phyloP scores from a whole-genome alignment of 2,113 vertebrate genomes.

The Macaca fascicularis region T2T-MFA8v1.1 NC_088386.1:33973501-33974000 shows the following conservation, averaged over 20 bases:
- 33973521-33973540: constrained; percentile 87
- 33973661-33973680: constrained; percentile 87
- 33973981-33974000: constrained; percentile 82
- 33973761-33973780: constrained; percentile 79
- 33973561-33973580: constrained; percentile 86
- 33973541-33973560: constrained; percentile 87
- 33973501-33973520: constrained; percentile 73
- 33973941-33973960: not conserved
- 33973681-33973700: constrained; percentile 82
- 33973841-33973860: constrained; percentile 69
- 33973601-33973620: constrained; percentile 89
- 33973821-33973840: constrained; percentile 65
- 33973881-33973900: not conserved
- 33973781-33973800: constrained; percentile 79
- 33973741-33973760: constrained; percentile 75
- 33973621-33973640: constrained; percentile 87
- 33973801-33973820: constrained; percentile 74
- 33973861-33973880: constrained; percentile 8
- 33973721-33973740: constrained; percentile 79
- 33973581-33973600: constrained; percentile 89
- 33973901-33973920: constrained; percentile 31
- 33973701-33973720: constrained; percentile 84
- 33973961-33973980: constrained; percentile 79
- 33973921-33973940: constrained; percentile 2
- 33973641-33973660: constrained; percentile 85